Conservation (phyloP, 2,888 invertebrate genomes). For the Ophion obscuratus region DNA sequence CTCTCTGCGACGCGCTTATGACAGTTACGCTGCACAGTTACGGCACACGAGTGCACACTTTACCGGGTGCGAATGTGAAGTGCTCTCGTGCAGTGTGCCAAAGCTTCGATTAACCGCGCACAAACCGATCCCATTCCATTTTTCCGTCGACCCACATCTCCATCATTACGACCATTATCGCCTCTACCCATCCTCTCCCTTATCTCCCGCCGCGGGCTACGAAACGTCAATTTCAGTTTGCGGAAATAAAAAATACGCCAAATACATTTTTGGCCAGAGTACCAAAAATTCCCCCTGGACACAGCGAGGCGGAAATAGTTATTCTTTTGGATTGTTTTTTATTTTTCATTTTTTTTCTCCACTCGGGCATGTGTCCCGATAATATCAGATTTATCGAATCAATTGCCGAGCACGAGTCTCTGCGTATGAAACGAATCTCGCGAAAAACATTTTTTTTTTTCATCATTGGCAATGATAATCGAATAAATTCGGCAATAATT, state of each 20-base stretch:
- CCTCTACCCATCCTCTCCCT: neutral
- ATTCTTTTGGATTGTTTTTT: neutral
- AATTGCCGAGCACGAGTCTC: too few species aligned
- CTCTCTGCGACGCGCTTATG: slow-evolving; percentile 46
- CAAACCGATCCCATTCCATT: slow-evolving; percentile 42
- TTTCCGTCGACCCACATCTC: slow-evolving; percentile 26
- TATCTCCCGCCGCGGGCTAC: slow-evolving; percentile 1
- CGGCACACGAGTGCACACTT: slow-evolving; percentile 58
- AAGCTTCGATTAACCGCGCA: slow-evolving; percentile 56
- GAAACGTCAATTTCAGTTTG: slow-evolving; percentile 46
- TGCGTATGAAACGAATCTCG: too few species aligned
- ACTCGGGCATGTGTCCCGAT: neutral
- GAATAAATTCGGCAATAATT: neutral
- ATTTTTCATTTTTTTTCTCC: neutral
- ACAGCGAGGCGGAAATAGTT: neutral
- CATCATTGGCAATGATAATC: neutral
- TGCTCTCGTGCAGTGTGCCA: slow-evolving; percentile 31
- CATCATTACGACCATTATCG: slow-evolving; percentile 65
- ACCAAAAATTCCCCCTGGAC: neutral
- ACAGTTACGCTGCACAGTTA: slow-evolving; percentile 67
- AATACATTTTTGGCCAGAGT: neutral
- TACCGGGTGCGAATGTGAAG: slow-evolving; percentile 50
- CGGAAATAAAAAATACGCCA: neutral
- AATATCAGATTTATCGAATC: too few species aligned
- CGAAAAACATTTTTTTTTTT: neutral